phyloP scores from a whole-genome alignment of 2,797 vertebrate species.

The Prunella strophiata region DNA sequence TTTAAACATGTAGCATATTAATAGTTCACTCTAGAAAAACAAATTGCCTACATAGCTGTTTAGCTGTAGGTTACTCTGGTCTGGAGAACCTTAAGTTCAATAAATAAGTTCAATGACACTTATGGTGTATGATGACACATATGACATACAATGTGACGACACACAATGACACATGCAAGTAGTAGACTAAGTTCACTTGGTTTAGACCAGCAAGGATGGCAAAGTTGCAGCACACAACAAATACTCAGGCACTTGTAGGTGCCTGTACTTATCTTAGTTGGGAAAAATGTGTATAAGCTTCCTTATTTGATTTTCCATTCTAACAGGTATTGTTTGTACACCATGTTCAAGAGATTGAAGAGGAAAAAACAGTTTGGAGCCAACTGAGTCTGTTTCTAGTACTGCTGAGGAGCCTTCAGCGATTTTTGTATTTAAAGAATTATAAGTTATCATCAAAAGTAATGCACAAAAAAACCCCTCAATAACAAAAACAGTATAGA shows the following conservation, averaged over 20 bases:
- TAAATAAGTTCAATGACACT: background rate
- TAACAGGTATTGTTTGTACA: background rate
- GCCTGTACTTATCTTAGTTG: background rate
- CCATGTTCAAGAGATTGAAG: background rate
- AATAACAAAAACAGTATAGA: background rate
- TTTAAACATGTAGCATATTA: background rate
- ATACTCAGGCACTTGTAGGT: background rate
- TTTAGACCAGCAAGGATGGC: background rate
- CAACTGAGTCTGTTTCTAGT: background rate
- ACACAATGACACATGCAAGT: background rate
- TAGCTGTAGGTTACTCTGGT: background rate
- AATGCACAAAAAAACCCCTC: background rate
- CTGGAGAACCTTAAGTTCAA: background rate
- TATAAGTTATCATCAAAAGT: background rate
- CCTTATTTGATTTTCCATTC: background rate
- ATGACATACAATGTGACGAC: background rate
- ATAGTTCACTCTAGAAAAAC: background rate
- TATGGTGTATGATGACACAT: background rate
- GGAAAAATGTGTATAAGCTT: background rate
- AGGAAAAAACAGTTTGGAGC: background rate
- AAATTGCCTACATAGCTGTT: background rate
- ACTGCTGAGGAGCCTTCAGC: background rate
- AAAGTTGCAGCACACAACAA: background rate
- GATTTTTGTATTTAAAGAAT: background rate
- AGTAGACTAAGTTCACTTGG: background rate